Conservation (phyloP, 2,888 invertebrate species). For the Emmelina monodactyla region DNA sequence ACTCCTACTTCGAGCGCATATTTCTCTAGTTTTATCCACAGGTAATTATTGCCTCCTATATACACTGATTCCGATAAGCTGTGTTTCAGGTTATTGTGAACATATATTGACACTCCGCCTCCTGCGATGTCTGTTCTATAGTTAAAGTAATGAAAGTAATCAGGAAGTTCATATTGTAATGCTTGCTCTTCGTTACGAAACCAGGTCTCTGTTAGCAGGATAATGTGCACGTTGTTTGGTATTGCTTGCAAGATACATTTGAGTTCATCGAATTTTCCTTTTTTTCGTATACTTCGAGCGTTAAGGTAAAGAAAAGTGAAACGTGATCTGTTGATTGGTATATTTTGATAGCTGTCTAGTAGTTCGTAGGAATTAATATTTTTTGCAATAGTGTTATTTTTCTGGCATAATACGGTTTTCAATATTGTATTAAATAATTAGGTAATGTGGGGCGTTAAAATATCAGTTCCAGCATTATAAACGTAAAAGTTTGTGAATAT, state of each 20-base stretch:
- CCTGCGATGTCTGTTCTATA: slow-evolving; percentile 14
- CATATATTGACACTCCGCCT: slow-evolving; percentile 18
- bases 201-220: slow-evolving; percentile 17
- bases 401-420: too few relatives aligned
- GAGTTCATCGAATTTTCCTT: slow-evolving; percentile 16
- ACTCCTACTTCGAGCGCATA: slow-evolving; percentile 14
- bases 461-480: too few relatives aligned
- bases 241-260: slow-evolving; percentile 14
- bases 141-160: slow-evolving; percentile 18
- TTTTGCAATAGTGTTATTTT: too few relatives aligned
- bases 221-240: slow-evolving; percentile 8
- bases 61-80: slow-evolving; percentile 9
- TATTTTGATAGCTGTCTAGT: too few relatives aligned
- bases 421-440: too few relatives aligned
- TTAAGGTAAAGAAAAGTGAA: slow-evolving; percentile 17
- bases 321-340: too few relatives aligned
- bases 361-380: too few relatives aligned
- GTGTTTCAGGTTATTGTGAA: slow-evolving; percentile 17
- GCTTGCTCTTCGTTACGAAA: slow-evolving; percentile 12
- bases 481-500: too few relatives aligned
- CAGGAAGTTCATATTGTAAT: slow-evolving; percentile 6
- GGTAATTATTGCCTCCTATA: slow-evolving; percentile 15
- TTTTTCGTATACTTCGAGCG: slow-evolving; percentile 15
- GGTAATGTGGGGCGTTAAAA: too few relatives aligned
- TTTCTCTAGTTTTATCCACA: slow-evolving; percentile 16